Evolutionary conservation across 2,113 vertebrate genomes (phyloP).

Genomic region (Heterotilapia buettikoferi): DNA sequence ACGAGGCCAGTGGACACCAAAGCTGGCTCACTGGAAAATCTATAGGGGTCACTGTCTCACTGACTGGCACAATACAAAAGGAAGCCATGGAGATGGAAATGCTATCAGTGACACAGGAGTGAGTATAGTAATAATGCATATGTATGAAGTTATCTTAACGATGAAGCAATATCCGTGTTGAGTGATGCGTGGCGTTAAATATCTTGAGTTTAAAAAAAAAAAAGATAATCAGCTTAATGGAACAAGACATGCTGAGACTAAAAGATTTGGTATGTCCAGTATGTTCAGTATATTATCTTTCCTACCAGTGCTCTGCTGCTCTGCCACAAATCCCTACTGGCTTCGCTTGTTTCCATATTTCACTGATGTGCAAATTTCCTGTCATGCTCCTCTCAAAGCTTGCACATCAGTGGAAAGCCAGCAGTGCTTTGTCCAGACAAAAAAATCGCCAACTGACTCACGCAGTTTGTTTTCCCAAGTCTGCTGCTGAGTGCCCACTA

Average conservation of each 20-base stretch:
- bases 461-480: not conserved
- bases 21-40: slow-evolving; percentile 43
- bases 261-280: not conserved
- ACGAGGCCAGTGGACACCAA: slow-evolving; percentile 27
- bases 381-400: not conserved
- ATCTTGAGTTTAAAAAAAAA: not conserved
- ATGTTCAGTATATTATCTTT: not conserved
- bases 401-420: not conserved
- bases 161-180: not conserved
- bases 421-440: not conserved
- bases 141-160: not conserved
- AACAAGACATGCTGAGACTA: not conserved
- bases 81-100: slow-evolving; percentile 45
- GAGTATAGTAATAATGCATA: slow-evolving; percentile 7
- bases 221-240: not conserved
- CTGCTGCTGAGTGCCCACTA: not conserved
- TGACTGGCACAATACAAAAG: slow-evolving; percentile 44
- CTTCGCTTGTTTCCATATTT: not conserved
- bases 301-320: not conserved
- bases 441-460: not conserved
- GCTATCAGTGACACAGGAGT: slow-evolving; percentile 42
- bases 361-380: not conserved
- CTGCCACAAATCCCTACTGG: not conserved
- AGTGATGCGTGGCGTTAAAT: not conserved
- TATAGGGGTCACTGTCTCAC: slow-evolving; percentile 53